phyloP scores from a whole-genome alignment of 1,140 invertebrate genomes.

The Gryllus bimaculatus region DNA sequence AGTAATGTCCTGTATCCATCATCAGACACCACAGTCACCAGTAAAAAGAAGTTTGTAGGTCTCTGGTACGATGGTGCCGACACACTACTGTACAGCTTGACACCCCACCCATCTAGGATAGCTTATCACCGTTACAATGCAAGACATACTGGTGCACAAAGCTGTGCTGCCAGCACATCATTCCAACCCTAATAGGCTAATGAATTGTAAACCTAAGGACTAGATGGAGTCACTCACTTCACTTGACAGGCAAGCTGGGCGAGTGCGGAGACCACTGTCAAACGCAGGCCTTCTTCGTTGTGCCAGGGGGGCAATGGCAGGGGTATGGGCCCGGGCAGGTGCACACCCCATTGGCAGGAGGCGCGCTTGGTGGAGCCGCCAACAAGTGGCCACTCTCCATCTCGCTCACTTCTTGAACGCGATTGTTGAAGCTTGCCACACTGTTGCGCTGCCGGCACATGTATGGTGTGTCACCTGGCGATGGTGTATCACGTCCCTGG shows the following conservation, averaged over 20 bases:
- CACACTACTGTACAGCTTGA: no score
- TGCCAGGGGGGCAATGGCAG: neutral
- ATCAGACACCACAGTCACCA: no score
- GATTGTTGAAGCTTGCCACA: conserved; percentile 29
- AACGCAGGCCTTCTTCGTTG: conserved; percentile 16
- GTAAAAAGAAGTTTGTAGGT: no score
- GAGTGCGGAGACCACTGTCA: conserved; percentile 18
- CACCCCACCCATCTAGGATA: no score
- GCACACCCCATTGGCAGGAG: neutral
- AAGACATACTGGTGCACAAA: no score
- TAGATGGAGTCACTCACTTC: no score
- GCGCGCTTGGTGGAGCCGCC: neutral
- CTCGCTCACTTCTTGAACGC: conserved; percentile 21
- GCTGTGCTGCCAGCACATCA: no score
- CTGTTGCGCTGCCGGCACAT: conserved; percentile 63
- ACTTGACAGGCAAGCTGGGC: neutral
- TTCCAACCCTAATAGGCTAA: no score
- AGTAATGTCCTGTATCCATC: no score
- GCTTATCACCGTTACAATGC: no score
- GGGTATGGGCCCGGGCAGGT: neutral
- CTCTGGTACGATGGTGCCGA: no score
- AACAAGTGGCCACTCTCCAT: conserved; percentile 25
- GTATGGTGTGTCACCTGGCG: conserved; percentile 65
- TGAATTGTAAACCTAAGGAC: no score
- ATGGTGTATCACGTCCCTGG: conserved; percentile 62